These are phyloP conservation scores for Coreius guichenoti DNA, from an alignment of 2,797 vertebrate genomes.

Conservation along the genomic window DNA sequence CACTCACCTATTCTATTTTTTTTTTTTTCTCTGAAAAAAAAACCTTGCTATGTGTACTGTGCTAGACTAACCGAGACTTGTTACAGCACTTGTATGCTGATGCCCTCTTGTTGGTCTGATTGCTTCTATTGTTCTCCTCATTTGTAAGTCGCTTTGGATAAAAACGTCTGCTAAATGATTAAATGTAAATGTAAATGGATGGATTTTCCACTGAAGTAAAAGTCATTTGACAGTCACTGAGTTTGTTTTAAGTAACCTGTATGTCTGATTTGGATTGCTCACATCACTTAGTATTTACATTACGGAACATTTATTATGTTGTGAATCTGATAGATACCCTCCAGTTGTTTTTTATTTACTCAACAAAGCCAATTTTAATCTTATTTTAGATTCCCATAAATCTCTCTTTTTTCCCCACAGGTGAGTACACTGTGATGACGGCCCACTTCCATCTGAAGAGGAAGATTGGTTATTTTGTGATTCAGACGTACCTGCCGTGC, in stretches of 20 bases:
- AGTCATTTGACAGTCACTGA: background rate
- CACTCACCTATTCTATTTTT: too few species aligned
- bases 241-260: background rate
- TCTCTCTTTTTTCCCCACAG: conserved; percentile 72
- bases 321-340: background rate
- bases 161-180: too few species aligned
- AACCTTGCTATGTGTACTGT: too few species aligned
- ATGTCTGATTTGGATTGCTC: background rate
- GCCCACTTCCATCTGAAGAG: conserved; percentile 99
- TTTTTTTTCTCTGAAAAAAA: too few species aligned
- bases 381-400: conserved; percentile 6
- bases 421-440: conserved; percentile 99
- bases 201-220: background rate
- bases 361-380: background rate
- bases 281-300: background rate
- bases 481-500: conserved; percentile 98
- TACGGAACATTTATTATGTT: background rate
- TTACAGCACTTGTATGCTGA: too few species aligned
- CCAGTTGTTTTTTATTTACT: background rate
- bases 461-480: conserved; percentile 99
- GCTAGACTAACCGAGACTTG: too few species aligned
- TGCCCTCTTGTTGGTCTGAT: too few species aligned
- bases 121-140: too few species aligned
- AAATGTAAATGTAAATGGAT: background rate
- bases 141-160: too few species aligned